A percentile compares a stretch with the other conserved stretches of the same genome.
Conservation (phyloP, 2,888 invertebrate genomes). For the Apodemia duryi region DNA sequence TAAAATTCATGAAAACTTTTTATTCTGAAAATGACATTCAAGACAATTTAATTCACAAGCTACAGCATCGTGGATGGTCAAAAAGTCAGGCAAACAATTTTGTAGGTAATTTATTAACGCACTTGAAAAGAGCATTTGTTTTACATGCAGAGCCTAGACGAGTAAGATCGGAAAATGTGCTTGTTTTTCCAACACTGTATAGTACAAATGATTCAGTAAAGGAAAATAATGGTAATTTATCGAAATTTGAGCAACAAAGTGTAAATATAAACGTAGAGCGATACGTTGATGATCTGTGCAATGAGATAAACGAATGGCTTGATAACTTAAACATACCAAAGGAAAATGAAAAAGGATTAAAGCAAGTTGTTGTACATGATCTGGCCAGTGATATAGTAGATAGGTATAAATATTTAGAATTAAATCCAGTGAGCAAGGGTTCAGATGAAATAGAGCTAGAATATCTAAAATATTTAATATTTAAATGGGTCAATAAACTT, state of each 20-base stretch:
- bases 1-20: not conserved
- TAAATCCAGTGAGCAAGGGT: slow-evolving; percentile 37
- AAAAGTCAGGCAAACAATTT: not conserved
- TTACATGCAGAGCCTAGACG: not conserved
- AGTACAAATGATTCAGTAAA: not conserved
- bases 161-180: not conserved
- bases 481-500: slow-evolving; percentile 59
- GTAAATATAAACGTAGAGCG: slow-evolving; percentile 16
- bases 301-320: slow-evolving; percentile 54
- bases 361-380: slow-evolving; percentile 43
- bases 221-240: not conserved
- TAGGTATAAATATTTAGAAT: slow-evolving; percentile 50
- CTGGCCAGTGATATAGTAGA: slow-evolving; percentile 57
- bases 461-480: slow-evolving; percentile 58
- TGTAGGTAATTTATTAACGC: not conserved
- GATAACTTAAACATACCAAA: slow-evolving; percentile 36
- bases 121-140: slow-evolving; percentile 2
- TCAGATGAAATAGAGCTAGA: slow-evolving; percentile 48
- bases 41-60: not conserved
- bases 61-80: not conserved
- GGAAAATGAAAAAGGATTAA: slow-evolving; percentile 35
- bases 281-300: slow-evolving; percentile 36
- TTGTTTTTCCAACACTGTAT: slow-evolving; percentile 4
- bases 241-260: not conserved
- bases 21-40: slow-evolving; percentile 5